Conservation (phyloP, 2,888 invertebrate genomes). For the Trilocha varians region DNA sequence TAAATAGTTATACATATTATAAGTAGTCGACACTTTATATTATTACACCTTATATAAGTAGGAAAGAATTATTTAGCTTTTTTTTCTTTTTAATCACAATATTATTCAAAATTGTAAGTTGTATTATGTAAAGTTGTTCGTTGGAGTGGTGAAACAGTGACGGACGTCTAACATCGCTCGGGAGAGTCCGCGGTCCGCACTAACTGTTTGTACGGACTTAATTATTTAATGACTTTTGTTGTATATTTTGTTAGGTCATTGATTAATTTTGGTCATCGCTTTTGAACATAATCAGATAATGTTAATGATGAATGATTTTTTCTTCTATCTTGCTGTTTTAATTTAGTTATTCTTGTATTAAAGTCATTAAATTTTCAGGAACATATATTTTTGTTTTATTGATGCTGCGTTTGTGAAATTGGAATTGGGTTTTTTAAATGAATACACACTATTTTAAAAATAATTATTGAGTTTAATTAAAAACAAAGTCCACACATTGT, state of each 20-base stretch:
- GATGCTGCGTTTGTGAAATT: neutral
- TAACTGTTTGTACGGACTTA: slow-evolving; percentile 63
- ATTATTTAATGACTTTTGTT: slow-evolving; percentile 74
- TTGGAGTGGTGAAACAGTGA: slow-evolving; percentile 59
- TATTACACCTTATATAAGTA: slow-evolving; percentile 72
- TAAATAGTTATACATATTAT: slow-evolving; percentile 67
- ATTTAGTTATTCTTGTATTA: slow-evolving; percentile 74
- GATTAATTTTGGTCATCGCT: slow-evolving; percentile 71
- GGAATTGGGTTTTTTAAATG: neutral
- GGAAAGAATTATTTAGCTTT: slow-evolving; percentile 72
- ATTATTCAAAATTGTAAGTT: slow-evolving; percentile 73
- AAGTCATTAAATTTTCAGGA: slow-evolving; percentile 74
- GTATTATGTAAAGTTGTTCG: slow-evolving; percentile 64
- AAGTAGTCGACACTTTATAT: slow-evolving; percentile 74
- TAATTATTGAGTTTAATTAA: neutral
- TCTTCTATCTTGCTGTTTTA: slow-evolving; percentile 72
- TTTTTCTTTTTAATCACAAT: slow-evolving; percentile 69
- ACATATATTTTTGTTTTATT: slow-evolving; percentile 38
- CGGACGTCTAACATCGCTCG: slow-evolving; percentile 34
- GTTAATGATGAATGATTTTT: slow-evolving; percentile 66
- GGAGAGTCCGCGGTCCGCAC: slow-evolving; percentile 50
- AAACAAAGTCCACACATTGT: neutral
- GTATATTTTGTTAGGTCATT: slow-evolving; percentile 75
- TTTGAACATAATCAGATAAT: slow-evolving; percentile 60
- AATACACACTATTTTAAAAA: neutral